Conservation (phyloP, 2,888 invertebrate species). For the Lottia scabra region DNA sequence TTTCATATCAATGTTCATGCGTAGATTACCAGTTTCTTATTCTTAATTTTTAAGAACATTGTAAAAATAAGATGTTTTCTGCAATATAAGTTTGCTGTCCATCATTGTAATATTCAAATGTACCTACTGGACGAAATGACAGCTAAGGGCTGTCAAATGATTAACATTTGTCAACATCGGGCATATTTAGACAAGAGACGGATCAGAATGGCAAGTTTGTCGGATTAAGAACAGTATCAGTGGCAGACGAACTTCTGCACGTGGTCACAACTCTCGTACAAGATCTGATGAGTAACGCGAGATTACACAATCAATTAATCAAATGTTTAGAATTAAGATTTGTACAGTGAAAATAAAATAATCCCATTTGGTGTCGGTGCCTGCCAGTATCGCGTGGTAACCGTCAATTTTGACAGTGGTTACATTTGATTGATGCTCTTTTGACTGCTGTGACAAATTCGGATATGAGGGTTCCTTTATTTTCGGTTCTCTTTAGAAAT, state of each 20-base stretch:
- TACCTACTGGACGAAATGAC: no score
- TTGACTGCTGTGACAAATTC: no score
- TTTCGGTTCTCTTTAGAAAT: no score
- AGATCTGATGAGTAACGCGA: background rate
- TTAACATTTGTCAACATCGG: background rate
- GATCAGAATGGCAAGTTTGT: background rate
- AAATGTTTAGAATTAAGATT: background rate
- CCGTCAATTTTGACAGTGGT: background rate
- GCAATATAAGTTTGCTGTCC: no score
- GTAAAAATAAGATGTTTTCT: no score
- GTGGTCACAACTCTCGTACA: background rate
- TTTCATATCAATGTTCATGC: no score
- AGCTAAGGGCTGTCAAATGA: no score
- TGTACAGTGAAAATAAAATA: background rate
- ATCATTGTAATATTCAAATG: no score
- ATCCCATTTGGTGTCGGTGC: background rate
- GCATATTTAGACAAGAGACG: background rate
- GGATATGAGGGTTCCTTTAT: no score
- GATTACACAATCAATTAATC: constrained; percentile 6
- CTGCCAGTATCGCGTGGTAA: background rate
- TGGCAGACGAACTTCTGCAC: background rate
- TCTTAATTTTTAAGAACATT: no score
- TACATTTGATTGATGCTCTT: background rate
- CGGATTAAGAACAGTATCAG: background rate
- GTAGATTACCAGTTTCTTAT: no score